A percentile compares a stretch with the other conserved stretches of the same genome.
These are phyloP conservation scores for Cecropterus lyciades DNA, from an alignment of 1,140 invertebrate species.

Conservation along the genomic window DNA sequence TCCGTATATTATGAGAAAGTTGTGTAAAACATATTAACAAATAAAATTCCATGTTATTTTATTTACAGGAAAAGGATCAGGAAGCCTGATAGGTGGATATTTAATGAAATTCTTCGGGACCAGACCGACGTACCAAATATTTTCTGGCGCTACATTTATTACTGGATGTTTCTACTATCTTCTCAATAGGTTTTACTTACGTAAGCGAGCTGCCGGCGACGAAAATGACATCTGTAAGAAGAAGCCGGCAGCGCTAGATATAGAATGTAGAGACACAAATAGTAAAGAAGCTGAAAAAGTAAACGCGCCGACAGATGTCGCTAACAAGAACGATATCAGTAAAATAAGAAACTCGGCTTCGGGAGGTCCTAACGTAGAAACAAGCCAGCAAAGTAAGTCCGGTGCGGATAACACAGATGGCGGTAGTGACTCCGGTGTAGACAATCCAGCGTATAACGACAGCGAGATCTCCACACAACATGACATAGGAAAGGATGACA, in stretches of 20 bases:
- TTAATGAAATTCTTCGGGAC: slow-evolving; percentile 90
- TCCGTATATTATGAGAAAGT: too few species aligned
- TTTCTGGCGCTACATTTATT: slow-evolving; percentile 86
- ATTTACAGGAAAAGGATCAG: slow-evolving; percentile 89
- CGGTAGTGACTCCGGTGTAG: slow-evolving; percentile 76
- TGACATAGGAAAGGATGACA: slow-evolving; percentile 45
- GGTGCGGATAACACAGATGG: slow-evolving; percentile 66
- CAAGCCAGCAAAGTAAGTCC: slow-evolving; percentile 47
- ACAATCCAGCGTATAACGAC: slow-evolving; percentile 80
- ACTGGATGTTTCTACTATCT: slow-evolving; percentile 89
- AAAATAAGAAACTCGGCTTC: slow-evolving; percentile 39
- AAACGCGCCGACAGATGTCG: slow-evolving; percentile 61
- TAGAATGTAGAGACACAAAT: slow-evolving; percentile 57
- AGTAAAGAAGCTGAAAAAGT: slow-evolving; percentile 67
- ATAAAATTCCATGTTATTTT: too few species aligned
- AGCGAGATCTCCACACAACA: slow-evolving; percentile 51
- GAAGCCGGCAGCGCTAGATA: slow-evolving; percentile 62
- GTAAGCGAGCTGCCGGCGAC: slow-evolving; percentile 80
- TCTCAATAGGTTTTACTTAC: slow-evolving; percentile 88
- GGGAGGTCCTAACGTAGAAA: slow-evolving; percentile 36
- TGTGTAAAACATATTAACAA: too few species aligned
- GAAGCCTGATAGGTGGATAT: slow-evolving; percentile 91
- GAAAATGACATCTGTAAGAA: slow-evolving; percentile 85
- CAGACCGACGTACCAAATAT: slow-evolving; percentile 89
- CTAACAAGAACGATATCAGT: slow-evolving; percentile 49